Percentiles rank a stretch among this genome's conserved stretches.
Conservation (phyloP, 2,888 invertebrate species). For the Petrolisthes cinctipes region DNA sequence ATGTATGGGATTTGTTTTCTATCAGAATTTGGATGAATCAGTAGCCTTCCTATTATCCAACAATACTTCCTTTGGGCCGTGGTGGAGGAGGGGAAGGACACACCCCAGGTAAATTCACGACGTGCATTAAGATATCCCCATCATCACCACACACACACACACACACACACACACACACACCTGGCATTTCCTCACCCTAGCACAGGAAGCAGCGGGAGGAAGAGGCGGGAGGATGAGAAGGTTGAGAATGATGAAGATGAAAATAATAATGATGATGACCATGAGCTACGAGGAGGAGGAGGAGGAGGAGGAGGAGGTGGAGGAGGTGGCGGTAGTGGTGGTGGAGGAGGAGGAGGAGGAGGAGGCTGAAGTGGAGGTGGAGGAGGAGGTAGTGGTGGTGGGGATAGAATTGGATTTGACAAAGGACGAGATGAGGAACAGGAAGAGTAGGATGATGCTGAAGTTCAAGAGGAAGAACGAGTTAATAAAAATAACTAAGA, state of each 20-base stretch:
- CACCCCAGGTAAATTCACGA: not conserved
- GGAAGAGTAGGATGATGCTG: not conserved
- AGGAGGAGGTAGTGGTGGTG: not conserved
- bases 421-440: not conserved
- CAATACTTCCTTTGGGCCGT: too few relatives aligned
- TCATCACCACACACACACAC: constrained; percentile 5
- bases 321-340: not conserved
- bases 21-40: too few relatives aligned
- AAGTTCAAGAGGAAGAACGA: not conserved
- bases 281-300: too few relatives aligned
- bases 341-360: not conserved
- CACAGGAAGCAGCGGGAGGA: not conserved
- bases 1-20: too few relatives aligned
- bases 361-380: not conserved
- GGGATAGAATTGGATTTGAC: not conserved
- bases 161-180: too few relatives aligned
- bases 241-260: not conserved
- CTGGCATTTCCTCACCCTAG: constrained; percentile 24
- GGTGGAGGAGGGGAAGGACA: not conserved
- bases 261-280: not conserved
- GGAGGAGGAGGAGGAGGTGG: too few relatives aligned
- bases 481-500: too few relatives aligned
- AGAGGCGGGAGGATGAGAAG: not conserved
- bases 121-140: constrained; percentile 30
- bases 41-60: not conserved